Evolutionary conservation across 2,113 vertebrate genomes (phyloP), one percentile per base, ranked within the genome.

Genomic region (Eretmochelys imbricata): DNA sequence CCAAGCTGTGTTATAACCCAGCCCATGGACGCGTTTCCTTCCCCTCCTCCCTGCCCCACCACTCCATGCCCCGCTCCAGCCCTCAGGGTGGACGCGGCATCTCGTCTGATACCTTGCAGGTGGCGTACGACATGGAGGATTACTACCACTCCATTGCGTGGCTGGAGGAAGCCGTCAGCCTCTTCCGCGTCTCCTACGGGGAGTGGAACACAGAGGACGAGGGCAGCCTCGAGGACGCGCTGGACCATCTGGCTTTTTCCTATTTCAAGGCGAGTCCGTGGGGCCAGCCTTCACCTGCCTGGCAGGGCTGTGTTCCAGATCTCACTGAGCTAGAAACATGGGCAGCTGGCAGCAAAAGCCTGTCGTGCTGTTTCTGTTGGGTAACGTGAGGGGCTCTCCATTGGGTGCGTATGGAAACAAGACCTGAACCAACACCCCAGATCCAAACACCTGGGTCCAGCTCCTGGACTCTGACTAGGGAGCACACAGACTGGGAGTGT

Each of bases 231-330:
- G 98, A 99, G 90, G 99, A 99, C 3, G 99, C 99, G 46, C 98
- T 99, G 95, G 99, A 99, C 94, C 98, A 99, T 80, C 97, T 99
- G 46, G 99, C 99, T 27, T 99, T 99, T 92, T 99, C 99, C 93
- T 99, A 99, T 96, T 99, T 99, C 95, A 99, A 99, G 98, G 98
- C 98, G 95, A 0, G 42, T n/a, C 84, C 4, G 0, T 0, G 12
- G 10, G 13, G 5, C 2, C 38, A 20, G 8, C 29, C 7, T 25
- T 10, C 5, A 16, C 51, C 42, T 8, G 27, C 27, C 27, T 5
- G 5, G 27, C 27, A 14, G 57, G 57, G 27, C 57, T 29, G 42
- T 6, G 35, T 29, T 53, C 9, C 2, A 11, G 8, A 35, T 35
- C 17, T 2, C 12, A 6, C 35, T 14, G 29, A 51, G n/a, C 85